Base-by-base conservation (phyloP, 2,888 invertebrate species). In the Meiosimyza decipiens region DNA sequence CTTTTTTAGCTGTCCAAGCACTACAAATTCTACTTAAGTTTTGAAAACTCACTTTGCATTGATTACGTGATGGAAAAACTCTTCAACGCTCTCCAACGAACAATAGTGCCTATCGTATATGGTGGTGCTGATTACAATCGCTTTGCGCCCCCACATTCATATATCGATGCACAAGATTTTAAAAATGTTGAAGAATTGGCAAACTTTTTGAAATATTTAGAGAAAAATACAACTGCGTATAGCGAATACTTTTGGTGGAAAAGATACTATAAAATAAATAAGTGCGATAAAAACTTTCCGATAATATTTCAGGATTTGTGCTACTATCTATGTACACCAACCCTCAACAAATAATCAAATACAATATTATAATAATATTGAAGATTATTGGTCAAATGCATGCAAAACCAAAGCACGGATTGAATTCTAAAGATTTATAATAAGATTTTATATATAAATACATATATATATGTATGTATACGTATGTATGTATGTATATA, bases 31-130 rank as follows among this genome's bases (percentile, higher is more conserved):
- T 92, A 92, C 79, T 85, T 93, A 72, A 85, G 89, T 11, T 92
- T 92, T 79, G 92, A 92, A 81, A 92, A 92, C 81, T 91, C 92
- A 9, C 88, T 92, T 74, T 93, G 92, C 84, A 84, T 87, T 63
- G 92, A 93, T 83, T 93, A 93, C 82, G 90, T 93, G 55, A 92
- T 92, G 1, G 92, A 92, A 81, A 92, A 92, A 82, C 77, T 87
- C 1, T 87, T 79, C 54, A 79, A 40, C 40, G 80, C 79, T 1
- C 73, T 87, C 40, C 72, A 76, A 33, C 82, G 81, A 4, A 74
- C 89, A 76, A 87, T 92, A 13, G 84, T 92, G 51, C 92, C 92
- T 1, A 89, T 92, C 6, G 91, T 91, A 11, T 91, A 91, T 87
- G 92, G 92, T 1, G 92, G 91, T n/a, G 90, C 89, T 52, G 90